Percentiles rank a stretch among this genome's conserved stretches.
Evolutionary conservation across 2,888 invertebrate genomes (phyloP).

Genomic region (Therioaphis trifolii): DNA sequence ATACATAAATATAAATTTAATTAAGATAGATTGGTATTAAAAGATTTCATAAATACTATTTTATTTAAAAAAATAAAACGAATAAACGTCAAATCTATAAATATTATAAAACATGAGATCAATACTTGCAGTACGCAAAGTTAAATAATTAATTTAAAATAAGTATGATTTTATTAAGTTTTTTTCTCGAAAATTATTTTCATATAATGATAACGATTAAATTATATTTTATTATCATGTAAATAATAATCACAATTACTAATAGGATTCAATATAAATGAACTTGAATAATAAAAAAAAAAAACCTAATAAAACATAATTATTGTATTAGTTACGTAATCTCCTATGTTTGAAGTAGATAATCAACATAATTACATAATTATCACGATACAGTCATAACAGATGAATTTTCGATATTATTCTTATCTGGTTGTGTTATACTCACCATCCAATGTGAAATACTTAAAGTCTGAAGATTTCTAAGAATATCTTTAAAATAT

Average conservation of each 20-base stretch:
- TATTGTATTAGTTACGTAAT: not conserved
- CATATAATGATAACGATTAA: no score
- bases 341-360: no score
- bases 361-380: no score
- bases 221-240: no score
- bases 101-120: conserved; percentile 33
- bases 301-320: not conserved
- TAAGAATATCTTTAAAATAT: not conserved
- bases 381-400: not conserved
- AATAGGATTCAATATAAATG: not conserved
- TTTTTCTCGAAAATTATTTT: not conserved
- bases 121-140: conserved; percentile 12
- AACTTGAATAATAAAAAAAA: not conserved
- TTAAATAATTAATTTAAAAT: not conserved
- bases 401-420: not conserved
- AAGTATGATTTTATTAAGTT: not conserved
- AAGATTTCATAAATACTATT: not conserved
- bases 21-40: no score
- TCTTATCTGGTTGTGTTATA: not conserved
- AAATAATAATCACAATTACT: not conserved
- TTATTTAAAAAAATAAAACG: not conserved
- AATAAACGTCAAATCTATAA: not conserved
- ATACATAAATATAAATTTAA: no score
- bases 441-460: conserved; percentile 27
- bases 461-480: conserved; percentile 1